A percentile compares a stretch with the other conserved stretches of the same genome.
These are phyloP conservation scores for Heliconius nattereri DNA, from an alignment of 1,140 invertebrate genomes.

Conservation along the genomic window DNA sequence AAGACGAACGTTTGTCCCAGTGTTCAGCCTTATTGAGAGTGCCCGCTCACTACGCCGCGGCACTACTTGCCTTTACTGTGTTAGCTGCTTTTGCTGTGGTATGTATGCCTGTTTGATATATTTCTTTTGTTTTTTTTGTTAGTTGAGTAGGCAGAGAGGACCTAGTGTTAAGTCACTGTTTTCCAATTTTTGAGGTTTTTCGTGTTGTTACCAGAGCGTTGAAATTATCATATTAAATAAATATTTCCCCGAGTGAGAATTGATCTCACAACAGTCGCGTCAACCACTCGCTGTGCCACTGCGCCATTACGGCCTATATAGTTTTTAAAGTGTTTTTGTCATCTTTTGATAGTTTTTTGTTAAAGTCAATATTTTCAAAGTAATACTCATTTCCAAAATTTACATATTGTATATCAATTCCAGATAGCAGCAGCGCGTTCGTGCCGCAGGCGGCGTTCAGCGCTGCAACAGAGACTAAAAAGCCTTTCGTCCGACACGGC, in stretches of 20 bases:
- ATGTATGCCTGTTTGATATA: conserved; percentile 38
- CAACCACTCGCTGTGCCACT: too few relatives aligned
- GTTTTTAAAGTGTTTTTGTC: too few relatives aligned
- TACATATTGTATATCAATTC: conserved; percentile 36
- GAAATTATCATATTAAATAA: too few relatives aligned
- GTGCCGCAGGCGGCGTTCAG: conserved; percentile 85
- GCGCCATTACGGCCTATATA: too few relatives aligned
- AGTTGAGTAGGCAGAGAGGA: not conserved
- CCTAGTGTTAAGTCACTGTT: too few relatives aligned
- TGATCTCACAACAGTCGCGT: too few relatives aligned
- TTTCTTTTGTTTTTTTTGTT: not conserved
- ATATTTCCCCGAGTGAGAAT: too few relatives aligned
- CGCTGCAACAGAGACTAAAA: conserved; percentile 88
- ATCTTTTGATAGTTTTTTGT: too few relatives aligned
- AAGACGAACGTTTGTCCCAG: conserved; percentile 91
- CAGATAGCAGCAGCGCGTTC: conserved; percentile 79
- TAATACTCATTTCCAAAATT: not conserved
- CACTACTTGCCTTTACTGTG: conserved; percentile 71
- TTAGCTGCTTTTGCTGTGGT: conserved; percentile 67
- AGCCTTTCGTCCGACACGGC: conserved; percentile 89
- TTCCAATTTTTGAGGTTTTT: too few relatives aligned
- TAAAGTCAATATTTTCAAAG: too few relatives aligned
- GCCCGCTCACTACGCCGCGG: conserved; percentile 87
- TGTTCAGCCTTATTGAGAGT: conserved; percentile 88
- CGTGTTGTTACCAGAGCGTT: too few relatives aligned